Conservation (phyloP, 2,888 invertebrate genomes). For the Vanessa cardui region DNA sequence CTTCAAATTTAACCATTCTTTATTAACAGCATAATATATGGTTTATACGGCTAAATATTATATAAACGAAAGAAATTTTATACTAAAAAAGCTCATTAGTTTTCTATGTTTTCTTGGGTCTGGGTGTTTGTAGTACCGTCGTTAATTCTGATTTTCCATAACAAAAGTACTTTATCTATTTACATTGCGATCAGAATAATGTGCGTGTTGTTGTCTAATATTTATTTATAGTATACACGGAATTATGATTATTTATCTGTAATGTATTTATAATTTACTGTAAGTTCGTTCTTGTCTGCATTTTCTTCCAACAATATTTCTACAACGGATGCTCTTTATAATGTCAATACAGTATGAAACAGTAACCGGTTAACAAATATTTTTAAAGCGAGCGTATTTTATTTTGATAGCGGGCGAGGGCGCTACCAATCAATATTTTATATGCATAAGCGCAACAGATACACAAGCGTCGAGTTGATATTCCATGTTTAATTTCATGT, state of each 20-base stretch:
- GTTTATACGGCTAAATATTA: no score
- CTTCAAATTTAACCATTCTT: background rate
- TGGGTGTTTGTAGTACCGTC: no score
- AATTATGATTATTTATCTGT: background rate
- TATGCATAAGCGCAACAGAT: slow-evolving; percentile 14
- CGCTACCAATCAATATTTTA: slow-evolving; percentile 29
- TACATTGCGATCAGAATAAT: no score
- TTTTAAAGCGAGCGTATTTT: slow-evolving; percentile 16
- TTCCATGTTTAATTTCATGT: slow-evolving; percentile 15
- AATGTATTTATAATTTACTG: background rate
- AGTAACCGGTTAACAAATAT: slow-evolving; percentile 20
- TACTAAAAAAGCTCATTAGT: no score
- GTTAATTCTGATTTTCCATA: no score
- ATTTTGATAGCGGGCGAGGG: slow-evolving; percentile 21
- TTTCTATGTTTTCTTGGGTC: no score
- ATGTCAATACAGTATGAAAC: slow-evolving; percentile 8
- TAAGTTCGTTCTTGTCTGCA: no score
- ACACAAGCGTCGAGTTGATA: background rate
- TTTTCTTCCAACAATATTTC: background rate
- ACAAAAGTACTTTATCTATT: no score
- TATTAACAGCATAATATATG: background rate
- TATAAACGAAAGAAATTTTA: no score
- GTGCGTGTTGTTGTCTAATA: no score
- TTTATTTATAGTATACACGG: background rate
- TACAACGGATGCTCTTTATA: slow-evolving; percentile 4